A percentile compares a stretch with the other conserved stretches of the same genome.
Evolutionary conservation across 2,113 vertebrate species (phyloP).

Genomic region (Colistium nudipinnis): DNA sequence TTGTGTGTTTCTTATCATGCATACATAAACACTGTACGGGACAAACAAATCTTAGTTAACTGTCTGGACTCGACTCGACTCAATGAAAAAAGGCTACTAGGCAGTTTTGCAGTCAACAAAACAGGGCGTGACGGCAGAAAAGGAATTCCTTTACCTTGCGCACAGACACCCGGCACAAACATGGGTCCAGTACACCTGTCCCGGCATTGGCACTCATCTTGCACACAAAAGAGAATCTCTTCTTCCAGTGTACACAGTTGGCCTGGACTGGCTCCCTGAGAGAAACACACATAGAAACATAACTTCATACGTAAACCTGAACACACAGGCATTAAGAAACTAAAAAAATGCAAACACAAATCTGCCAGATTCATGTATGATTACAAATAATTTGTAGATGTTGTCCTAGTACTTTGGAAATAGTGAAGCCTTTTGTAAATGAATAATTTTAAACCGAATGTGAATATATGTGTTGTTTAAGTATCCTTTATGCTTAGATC

Average conservation of each 20-base stretch:
- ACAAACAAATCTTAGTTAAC: not conserved
- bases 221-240: conserved; percentile 91
- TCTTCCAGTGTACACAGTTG: conserved; percentile 93
- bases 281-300: conserved; percentile 9
- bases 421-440: not conserved
- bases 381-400: not conserved
- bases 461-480: too few relatives aligned
- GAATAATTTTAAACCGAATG: not conserved
- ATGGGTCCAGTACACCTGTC: conserved; percentile 91
- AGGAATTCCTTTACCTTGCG: conserved; percentile 85
- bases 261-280: conserved; percentile 90
- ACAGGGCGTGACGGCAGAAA: not conserved
- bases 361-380: not conserved
- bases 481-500: too few relatives aligned
- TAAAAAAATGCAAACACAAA: not conserved
- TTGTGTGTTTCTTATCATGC: not conserved
- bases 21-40: not conserved
- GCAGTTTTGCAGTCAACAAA: conserved; percentile 23
- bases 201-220: conserved; percentile 93
- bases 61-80: not conserved
- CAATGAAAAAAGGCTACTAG: not conserved
- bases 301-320: not conserved
- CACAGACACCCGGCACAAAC: conserved; percentile 92
- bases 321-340: not conserved
- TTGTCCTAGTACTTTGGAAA: not conserved